These are phyloP conservation scores for Ceratoteleas bidentatus DNA, from an alignment of 1,140 invertebrate species.

Conservation along the genomic window DNA sequence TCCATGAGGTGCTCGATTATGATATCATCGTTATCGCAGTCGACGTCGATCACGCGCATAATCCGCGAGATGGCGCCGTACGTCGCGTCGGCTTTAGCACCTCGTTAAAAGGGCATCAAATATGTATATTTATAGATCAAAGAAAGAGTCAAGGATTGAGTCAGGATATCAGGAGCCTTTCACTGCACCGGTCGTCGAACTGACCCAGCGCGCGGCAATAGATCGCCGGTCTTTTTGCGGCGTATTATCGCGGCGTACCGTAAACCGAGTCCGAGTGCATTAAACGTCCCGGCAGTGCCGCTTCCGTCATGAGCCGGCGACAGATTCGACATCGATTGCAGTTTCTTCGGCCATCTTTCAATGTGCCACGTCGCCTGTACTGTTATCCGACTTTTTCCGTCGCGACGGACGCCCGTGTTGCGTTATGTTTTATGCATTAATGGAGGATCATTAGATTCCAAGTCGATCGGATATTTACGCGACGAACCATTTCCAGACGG, in stretches of 20 bases:
- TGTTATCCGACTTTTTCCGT: conserved; percentile 43
- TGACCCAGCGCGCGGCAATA: conserved; percentile 50
- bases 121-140: conserved; percentile 60
- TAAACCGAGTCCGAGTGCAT: conserved; percentile 47
- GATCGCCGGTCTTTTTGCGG: conserved; percentile 50
- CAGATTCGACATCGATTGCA: conserved; percentile 50
- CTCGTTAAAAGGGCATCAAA: conserved; percentile 50
- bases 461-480: too few species aligned
- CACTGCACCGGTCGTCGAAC: conserved; percentile 66
- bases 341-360: conserved; percentile 47
- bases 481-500: too few species aligned
- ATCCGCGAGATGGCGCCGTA: conserved; percentile 15
- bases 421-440: too few species aligned
- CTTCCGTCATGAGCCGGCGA: conserved; percentile 38
- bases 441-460: too few species aligned
- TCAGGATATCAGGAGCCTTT: conserved; percentile 63
- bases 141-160: conserved; percentile 66
- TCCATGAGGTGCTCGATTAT: too few species aligned
- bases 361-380: conserved; percentile 42
- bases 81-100: conserved; percentile 23
- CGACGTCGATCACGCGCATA: background rate
- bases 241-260: conserved; percentile 53
- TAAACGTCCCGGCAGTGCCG: conserved; percentile 32
- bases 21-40: too few species aligned
- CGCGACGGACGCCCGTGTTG: too few species aligned